Conservation (phyloP, 2,797 vertebrate genomes). For the Alca torda region DNA sequence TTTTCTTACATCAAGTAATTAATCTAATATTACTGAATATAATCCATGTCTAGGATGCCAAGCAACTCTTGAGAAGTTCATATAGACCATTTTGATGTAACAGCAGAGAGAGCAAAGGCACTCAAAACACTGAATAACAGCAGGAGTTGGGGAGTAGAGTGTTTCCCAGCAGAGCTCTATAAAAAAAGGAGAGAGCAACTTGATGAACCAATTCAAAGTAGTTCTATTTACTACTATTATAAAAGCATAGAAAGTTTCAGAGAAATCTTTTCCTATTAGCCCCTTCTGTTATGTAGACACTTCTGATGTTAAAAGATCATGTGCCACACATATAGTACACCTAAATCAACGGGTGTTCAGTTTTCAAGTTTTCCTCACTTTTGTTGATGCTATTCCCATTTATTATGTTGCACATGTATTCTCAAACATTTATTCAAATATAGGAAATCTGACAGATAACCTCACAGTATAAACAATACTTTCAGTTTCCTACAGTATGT, state of each 20-base stretch:
- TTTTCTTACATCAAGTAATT: not conserved
- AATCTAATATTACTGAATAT: not conserved
- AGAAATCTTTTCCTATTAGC: not conserved
- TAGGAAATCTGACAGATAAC: not conserved
- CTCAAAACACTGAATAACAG: conserved; percentile 55
- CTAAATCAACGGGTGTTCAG: not conserved
- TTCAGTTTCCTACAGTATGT: not conserved
- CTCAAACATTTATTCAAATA: not conserved
- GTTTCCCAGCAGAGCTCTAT: conserved; percentile 62
- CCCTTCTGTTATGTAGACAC: not conserved
- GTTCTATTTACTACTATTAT: not conserved
- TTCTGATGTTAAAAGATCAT: not conserved
- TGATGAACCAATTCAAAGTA: not conserved
- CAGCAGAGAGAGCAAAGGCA: conserved; percentile 41
- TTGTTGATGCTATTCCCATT: not conserved
- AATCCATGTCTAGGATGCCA: not conserved
- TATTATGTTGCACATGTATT: not conserved
- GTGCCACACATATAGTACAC: not conserved
- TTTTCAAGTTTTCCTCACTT: not conserved
- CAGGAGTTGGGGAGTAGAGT: not conserved
- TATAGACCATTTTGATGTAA: conserved; percentile 49
- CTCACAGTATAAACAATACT: not conserved
- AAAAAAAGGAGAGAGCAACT: not conserved
- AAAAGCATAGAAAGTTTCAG: not conserved
- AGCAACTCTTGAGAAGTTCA: conserved; percentile 35